phyloP scores from a whole-genome alignment of 2,113 vertebrate species.

The Brevimyrus niger region DNA sequence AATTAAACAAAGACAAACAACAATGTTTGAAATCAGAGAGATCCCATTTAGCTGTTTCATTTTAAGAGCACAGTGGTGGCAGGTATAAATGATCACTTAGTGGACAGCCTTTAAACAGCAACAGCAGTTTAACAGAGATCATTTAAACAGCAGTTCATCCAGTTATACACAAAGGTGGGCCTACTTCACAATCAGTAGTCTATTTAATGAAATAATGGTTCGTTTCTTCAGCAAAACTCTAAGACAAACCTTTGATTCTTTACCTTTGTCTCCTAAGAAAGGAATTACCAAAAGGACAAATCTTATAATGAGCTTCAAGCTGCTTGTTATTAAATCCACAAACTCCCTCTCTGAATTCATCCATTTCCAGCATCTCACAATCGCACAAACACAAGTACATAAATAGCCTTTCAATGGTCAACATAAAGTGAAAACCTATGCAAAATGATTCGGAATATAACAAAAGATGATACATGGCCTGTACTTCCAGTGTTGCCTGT shows the following conservation, averaged over 20 bases:
- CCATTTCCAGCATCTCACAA: background rate
- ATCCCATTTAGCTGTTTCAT: background rate
- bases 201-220: background rate
- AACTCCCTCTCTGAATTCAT: background rate
- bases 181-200: background rate
- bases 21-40: background rate
- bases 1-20: background rate
- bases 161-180: background rate
- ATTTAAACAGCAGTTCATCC: background rate
- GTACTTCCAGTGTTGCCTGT: background rate
- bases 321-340: background rate
- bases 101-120: background rate
- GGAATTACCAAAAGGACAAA: background rate
- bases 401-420: background rate
- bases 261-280: background rate
- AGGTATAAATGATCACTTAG: background rate
- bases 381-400: background rate
- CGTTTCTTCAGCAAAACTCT: background rate
- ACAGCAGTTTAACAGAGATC: background rate
- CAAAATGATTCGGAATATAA: background rate
- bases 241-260: background rate
- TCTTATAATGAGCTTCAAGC: background rate
- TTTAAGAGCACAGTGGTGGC: background rate
- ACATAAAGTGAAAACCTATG: background rate
- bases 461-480: background rate